Conservation (phyloP, 2,888 invertebrate species). For the Erpobdella octoculata region DNA sequence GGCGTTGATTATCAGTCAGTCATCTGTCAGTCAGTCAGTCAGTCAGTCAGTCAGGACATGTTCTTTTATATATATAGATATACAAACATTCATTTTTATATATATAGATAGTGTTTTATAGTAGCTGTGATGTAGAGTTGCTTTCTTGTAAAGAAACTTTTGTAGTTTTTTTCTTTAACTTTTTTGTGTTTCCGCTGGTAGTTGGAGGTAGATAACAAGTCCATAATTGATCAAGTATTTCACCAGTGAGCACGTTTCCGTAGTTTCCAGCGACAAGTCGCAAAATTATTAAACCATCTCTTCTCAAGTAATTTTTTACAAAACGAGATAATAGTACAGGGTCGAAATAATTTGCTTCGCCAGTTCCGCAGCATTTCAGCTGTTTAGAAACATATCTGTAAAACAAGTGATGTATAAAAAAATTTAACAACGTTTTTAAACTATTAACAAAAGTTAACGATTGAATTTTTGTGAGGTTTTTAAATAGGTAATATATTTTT, state of each 20-base stretch:
- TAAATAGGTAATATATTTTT: too few species aligned
- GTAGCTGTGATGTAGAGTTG: conserved; percentile 7
- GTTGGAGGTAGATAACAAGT: conserved; percentile 9
- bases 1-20: too few species aligned
- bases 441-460: too few species aligned
- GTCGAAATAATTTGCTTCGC: conserved; percentile 63
- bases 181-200: too few species aligned
- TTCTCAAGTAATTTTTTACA: conserved; percentile 14
- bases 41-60: too few species aligned
- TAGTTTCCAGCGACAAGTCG: conserved; percentile 2
- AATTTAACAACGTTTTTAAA: too few species aligned
- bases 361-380: background rate
- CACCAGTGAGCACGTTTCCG: conserved; percentile 7
- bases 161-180: background rate
- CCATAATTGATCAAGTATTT: conserved; percentile 10
- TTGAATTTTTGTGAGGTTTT: too few species aligned
- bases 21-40: too few species aligned
- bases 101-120: too few species aligned
- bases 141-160: background rate
- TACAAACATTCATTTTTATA: too few species aligned
- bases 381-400: conserved; percentile 1
- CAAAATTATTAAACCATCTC: conserved; percentile 14
- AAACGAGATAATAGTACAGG: conserved; percentile 8
- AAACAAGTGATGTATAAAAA: too few species aligned
- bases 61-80: too few species aligned